Evolutionary conservation across 2,888 invertebrate genomes (phyloP), one percentile per base, ranked within the genome.

Genomic region (Hydrotaea diabolus): DNA sequence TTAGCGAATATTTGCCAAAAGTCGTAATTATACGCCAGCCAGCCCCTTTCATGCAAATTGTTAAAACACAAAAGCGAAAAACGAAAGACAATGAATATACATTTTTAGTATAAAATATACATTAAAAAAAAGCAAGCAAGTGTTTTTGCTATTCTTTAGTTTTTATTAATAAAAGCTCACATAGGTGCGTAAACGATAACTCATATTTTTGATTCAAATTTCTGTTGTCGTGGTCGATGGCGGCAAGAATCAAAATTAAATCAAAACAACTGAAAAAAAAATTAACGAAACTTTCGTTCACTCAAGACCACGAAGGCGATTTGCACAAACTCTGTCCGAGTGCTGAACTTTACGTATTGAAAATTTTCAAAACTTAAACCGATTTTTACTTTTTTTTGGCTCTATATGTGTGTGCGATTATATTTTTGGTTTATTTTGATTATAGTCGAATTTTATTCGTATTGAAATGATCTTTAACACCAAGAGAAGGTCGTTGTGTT

Each of bases 161-260:
- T 15, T 39, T 53, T 19, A 17, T 62, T 39, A 81, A 76, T 59
- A 31, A 49, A 85, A 85, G 86, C 85, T 86, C 86, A 86, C 86
- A 83, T 86, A 85, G 74, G 79, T 85, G 82, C 84, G 83, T 74
- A 81, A 77, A 69, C 74, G 80, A 75, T 85, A 84, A 66, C 84
- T 86, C 86, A 86, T 86, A 19, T 59, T 69, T 59, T 26, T 9
- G 59, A 15, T 23, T 23, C 57, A 23, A 43, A 43, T 43, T 49
- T 49, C n/a, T 49, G 49, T 49, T 49, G n/a, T 49, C 7, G 62
- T n/a, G 13, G 19, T 11, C 11, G 46, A 21, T 23, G 23, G 2
- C 19, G 13, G 23, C 23, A 57, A 23, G 7, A 11, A 57, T 5
- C 31, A 62, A 31, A 39, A 39, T 39, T n/a, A 31, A 62, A 23